Evolutionary conservation across 2,113 vertebrate species (phyloP).

Genomic region (Camelus bactrianus): DNA sequence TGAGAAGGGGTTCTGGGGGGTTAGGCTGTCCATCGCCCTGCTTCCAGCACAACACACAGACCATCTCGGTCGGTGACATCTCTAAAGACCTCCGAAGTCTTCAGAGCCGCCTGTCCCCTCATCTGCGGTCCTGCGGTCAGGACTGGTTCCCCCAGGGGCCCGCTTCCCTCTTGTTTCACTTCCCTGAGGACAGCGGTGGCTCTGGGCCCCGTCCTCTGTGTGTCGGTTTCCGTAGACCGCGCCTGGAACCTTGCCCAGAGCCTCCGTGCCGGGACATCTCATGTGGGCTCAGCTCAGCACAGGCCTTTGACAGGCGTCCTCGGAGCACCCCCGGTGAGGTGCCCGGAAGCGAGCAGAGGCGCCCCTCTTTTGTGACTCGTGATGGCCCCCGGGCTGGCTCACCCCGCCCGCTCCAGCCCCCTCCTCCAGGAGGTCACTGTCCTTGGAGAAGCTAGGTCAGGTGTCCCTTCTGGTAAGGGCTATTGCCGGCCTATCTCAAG

Average conservation of each 20-base stretch:
- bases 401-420: not conserved
- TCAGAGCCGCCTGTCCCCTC: not conserved
- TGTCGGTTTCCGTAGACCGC: too few relatives aligned
- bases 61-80: not conserved
- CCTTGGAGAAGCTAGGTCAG: not conserved
- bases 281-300: not conserved
- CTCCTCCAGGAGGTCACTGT: not conserved
- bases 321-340: not conserved
- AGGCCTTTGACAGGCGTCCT: not conserved
- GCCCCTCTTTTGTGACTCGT: not conserved
- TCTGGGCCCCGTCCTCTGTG: not conserved
- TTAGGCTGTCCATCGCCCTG: not conserved
- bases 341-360: rapidly evolving
- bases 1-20: not conserved
- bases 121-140: rapidly evolving
- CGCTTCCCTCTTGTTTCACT: not conserved
- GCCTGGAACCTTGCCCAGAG: not conserved
- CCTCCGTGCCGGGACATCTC: not conserved
- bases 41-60: not conserved
- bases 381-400: rapidly evolving
- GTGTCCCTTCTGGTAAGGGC: not conserved
- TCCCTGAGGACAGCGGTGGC: not conserved
- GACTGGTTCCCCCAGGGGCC: not conserved
- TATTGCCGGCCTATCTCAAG: not conserved
- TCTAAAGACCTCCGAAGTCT: not conserved